Conservation (phyloP, 2,797 vertebrate species). For the Eupleurogrammus muticus region DNA sequence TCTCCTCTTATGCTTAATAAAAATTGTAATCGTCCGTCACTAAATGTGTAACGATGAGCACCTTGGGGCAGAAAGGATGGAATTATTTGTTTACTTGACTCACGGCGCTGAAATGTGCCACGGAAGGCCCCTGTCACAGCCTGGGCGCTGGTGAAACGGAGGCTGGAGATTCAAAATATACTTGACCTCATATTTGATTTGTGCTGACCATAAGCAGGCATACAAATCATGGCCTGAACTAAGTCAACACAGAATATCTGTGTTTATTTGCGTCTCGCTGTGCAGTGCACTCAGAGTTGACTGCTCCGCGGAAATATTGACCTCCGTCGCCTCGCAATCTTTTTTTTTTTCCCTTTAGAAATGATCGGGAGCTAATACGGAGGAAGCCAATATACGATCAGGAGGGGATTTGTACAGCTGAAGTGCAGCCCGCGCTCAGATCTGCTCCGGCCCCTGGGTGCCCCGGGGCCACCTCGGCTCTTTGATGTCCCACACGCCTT, state of each 20-base stretch:
- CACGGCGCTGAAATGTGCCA: slow-evolving; percentile 47
- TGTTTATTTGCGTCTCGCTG: slow-evolving; percentile 66
- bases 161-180: slow-evolving; percentile 79
- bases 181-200: slow-evolving; percentile 80
- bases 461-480: slow-evolving; percentile 42
- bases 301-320: slow-evolving; percentile 18
- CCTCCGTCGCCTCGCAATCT: slow-evolving; percentile 23
- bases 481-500: slow-evolving; percentile 72
- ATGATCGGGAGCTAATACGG: slow-evolving; percentile 27
- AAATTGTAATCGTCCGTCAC: slow-evolving; percentile 63
- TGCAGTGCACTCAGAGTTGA: slow-evolving; percentile 45
- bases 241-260: slow-evolving; percentile 76
- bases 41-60: slow-evolving; percentile 68
- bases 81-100: slow-evolving; percentile 78
- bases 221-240: slow-evolving; percentile 73
- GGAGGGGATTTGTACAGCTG: slow-evolving; percentile 55
- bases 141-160: slow-evolving; percentile 65
- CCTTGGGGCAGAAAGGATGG: slow-evolving; percentile 54
- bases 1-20: slow-evolving; percentile 73
- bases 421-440: slow-evolving; percentile 50
- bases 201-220: slow-evolving; percentile 71
- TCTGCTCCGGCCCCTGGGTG: slow-evolving; percentile 51
- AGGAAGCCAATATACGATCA: slow-evolving; percentile 35
- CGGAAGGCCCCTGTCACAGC: slow-evolving; percentile 62
- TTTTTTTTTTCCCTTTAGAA: no score